Evolutionary conservation across 2,888 invertebrate species (phyloP).

Genomic region (Petrolisthes manimaculis): DNA sequence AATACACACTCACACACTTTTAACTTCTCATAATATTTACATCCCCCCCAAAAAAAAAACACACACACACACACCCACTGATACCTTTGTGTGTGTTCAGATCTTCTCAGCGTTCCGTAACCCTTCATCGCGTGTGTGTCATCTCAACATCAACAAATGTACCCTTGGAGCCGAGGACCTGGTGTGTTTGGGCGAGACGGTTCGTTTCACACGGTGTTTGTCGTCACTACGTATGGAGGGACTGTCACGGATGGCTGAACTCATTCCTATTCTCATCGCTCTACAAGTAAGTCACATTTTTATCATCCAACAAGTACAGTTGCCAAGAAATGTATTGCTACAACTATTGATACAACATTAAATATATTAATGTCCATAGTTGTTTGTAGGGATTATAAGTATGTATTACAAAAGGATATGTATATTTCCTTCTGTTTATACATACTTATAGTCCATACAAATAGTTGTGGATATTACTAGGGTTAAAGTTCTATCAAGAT

Average conservation of each 20-base stretch:
- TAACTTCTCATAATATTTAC: too few species aligned
- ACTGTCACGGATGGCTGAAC: constrained; percentile 73
- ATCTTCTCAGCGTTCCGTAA: constrained; percentile 72
- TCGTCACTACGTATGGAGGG: constrained; percentile 74
- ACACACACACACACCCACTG: too few species aligned
- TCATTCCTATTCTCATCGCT: constrained; percentile 74
- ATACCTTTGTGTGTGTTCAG: constrained; percentile 71
- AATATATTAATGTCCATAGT: too few species aligned
- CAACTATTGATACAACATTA: too few species aligned
- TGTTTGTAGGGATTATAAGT: too few species aligned
- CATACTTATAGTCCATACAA: too few species aligned
- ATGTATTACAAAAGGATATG: too few species aligned
- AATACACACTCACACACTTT: too few species aligned
- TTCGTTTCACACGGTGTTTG: constrained; percentile 73
- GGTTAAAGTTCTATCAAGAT: too few species aligned
- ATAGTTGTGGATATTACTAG: too few species aligned
- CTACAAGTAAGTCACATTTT: constrained; percentile 68
- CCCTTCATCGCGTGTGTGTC: constrained; percentile 73
- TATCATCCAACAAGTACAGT: background rate
- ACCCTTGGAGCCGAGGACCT: constrained; percentile 74
- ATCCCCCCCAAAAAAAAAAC: background rate
- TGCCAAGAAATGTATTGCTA: constrained; percentile 6
- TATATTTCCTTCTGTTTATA: too few species aligned
- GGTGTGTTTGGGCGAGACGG: constrained; percentile 74
- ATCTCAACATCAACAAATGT: constrained; percentile 75